These are phyloP conservation scores for Butorides virescens DNA, from an alignment of 2,113 vertebrate species.

Conservation along the genomic window DNA sequence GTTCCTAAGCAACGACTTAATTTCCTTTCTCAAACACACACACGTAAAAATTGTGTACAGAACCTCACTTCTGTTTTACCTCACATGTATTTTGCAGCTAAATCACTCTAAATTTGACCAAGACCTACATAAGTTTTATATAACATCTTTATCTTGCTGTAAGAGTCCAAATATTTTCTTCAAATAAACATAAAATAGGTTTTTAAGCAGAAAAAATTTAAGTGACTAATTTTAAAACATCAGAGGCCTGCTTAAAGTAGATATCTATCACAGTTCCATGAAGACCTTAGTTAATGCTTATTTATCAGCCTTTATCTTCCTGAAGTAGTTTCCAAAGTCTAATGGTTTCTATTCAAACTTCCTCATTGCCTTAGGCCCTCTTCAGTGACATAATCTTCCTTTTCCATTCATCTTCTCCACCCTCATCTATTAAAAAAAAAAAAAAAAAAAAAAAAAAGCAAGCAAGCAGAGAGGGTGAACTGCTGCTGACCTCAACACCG, in stretches of 20 bases:
- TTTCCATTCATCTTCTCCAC: background rate
- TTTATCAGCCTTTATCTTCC: background rate
- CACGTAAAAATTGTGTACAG: background rate
- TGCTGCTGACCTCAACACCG: background rate
- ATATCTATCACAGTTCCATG: background rate
- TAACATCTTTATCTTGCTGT: background rate
- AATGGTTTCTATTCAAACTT: background rate
- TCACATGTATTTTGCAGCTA: background rate
- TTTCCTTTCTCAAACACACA: background rate
- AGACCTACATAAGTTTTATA: background rate
- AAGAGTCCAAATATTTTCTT: background rate
- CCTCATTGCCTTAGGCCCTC: background rate
- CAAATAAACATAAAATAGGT: background rate
- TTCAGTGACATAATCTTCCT: background rate
- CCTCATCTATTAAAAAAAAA: background rate
- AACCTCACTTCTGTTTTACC: background rate
- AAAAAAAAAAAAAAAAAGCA: background rate
- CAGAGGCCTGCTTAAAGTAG: background rate
- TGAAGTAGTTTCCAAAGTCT: background rate
- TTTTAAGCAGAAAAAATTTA: background rate
- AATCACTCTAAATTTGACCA: background rate
- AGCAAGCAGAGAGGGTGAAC: background rate
- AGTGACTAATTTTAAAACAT: background rate
- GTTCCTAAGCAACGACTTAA: background rate
- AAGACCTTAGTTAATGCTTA: background rate